A percentile compares a stretch with the other conserved stretches of the same genome.
These are phyloP conservation scores for Sicus ferrugineus DNA, from an alignment of 2,888 invertebrate genomes.

Conservation along the genomic window DNA sequence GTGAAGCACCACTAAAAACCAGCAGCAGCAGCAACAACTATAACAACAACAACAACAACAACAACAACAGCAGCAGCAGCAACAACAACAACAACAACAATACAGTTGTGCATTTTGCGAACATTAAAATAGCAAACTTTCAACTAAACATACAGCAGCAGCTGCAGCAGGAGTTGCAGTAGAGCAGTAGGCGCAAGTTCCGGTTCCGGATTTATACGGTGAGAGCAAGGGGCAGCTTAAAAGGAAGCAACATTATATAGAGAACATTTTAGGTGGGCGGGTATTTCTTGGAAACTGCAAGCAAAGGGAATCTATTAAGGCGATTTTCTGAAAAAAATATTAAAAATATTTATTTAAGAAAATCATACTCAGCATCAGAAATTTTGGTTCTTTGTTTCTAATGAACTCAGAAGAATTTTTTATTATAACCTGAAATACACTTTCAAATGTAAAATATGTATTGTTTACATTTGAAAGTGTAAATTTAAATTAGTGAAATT, in stretches of 20 bases:
- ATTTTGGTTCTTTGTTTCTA: too few species aligned
- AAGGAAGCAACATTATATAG: not conserved
- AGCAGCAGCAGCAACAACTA: not conserved
- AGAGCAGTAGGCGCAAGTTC: not conserved
- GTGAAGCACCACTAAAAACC: not conserved
- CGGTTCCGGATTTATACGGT: not conserved
- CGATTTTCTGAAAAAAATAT: too few species aligned
- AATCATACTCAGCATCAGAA: too few species aligned
- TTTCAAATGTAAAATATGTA: too few species aligned
- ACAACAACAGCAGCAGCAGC: not conserved
- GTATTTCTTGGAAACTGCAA: too few species aligned
- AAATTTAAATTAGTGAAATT: too few species aligned
- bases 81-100: not conserved
- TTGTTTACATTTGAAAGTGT: too few species aligned
- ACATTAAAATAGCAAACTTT: not conserved
- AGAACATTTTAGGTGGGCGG: too few species aligned
- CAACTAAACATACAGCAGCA: constrained; percentile 11
- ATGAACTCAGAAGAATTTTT: too few species aligned
- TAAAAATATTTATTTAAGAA: too few species aligned
- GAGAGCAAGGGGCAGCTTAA: not conserved
- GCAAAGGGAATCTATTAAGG: too few species aligned
- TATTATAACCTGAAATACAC: too few species aligned
- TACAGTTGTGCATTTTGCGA: not conserved
- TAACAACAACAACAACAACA: not conserved
- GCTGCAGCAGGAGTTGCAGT: constrained; percentile 20